phyloP scores from a whole-genome alignment of 2,113 vertebrate genomes.

The Cyprinus carpio region DNA sequence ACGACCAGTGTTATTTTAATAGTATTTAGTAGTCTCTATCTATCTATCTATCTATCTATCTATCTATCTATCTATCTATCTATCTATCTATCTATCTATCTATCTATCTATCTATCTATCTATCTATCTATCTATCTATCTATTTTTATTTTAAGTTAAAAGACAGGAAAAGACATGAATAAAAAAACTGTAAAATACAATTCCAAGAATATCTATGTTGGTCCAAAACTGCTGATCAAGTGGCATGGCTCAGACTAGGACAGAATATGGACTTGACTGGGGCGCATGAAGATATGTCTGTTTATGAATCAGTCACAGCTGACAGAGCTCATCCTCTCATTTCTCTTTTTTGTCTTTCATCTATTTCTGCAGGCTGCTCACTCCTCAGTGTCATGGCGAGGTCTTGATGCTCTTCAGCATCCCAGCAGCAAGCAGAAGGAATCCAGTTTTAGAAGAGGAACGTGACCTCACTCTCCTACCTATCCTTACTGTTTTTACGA shows the following conservation, averaged over 20 bases:
- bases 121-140: no score
- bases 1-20: background rate
- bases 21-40: background rate
- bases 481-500: slow-evolving; percentile 44
- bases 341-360: background rate
- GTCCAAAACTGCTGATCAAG: background rate
- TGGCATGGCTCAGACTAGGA: background rate
- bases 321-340: slow-evolving; percentile 32
- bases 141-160: no score
- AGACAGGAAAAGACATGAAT: no score
- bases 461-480: slow-evolving; percentile 60
- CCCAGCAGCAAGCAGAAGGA: slow-evolving; percentile 65
- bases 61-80: no score
- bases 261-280: background rate
- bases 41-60: no score
- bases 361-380: background rate
- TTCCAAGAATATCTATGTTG: background rate
- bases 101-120: no score
- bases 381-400: slow-evolving; percentile 54
- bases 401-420: slow-evolving; percentile 52
- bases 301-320: slow-evolving; percentile 53
- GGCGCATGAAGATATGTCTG: slow-evolving; percentile 24
- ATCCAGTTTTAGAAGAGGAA: slow-evolving; percentile 52
- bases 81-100: no score
- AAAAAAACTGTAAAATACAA: no score